Evolutionary conservation across 2,888 invertebrate species (phyloP).

Genomic region (Chrysopilus asiliformis): DNA sequence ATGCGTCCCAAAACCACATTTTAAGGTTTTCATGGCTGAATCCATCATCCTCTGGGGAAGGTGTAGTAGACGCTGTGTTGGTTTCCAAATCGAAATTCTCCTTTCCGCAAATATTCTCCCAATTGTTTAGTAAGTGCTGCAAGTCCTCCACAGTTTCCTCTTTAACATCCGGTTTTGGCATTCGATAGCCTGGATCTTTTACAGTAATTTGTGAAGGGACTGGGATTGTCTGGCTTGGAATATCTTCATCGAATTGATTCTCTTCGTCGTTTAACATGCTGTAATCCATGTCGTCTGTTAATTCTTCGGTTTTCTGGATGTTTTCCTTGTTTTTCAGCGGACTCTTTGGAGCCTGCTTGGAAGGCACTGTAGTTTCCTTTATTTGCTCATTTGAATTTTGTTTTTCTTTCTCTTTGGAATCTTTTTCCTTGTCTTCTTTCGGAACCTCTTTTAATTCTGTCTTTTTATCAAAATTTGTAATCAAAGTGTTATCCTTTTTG

Average conservation of each 20-base stretch:
- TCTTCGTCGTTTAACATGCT: conserved; percentile 32
- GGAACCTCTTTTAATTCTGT: background rate
- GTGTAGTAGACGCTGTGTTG: conserved; percentile 6
- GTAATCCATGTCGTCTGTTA: conserved; percentile 24
- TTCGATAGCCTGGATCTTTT: too few relatives aligned
- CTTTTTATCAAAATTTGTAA: too few relatives aligned
- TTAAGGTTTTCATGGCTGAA: conserved; percentile 21
- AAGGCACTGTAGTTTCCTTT: too few relatives aligned
- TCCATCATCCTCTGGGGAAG: conserved; percentile 3
- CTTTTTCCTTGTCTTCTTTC: background rate
- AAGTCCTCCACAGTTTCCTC: conserved; percentile 4
- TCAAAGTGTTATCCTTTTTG: background rate
- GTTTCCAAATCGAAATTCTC: conserved; percentile 30
- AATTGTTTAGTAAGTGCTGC: conserved; percentile 26
- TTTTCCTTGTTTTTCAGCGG: background rate
- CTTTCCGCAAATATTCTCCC: conserved; percentile 32
- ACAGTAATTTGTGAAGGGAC: background rate
- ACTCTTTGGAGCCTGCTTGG: too few relatives aligned
- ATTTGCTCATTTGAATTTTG: background rate
- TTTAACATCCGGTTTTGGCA: conserved; percentile 14
- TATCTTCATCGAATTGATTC: conserved; percentile 21
- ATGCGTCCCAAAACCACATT: conserved; percentile 89
- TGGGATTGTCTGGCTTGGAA: conserved; percentile 13
- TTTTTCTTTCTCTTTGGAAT: background rate
- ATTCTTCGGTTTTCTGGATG: background rate